Base-by-base conservation (phyloP, 2,797 vertebrate genomes). In the Gymnopithys bicolor region DNA sequence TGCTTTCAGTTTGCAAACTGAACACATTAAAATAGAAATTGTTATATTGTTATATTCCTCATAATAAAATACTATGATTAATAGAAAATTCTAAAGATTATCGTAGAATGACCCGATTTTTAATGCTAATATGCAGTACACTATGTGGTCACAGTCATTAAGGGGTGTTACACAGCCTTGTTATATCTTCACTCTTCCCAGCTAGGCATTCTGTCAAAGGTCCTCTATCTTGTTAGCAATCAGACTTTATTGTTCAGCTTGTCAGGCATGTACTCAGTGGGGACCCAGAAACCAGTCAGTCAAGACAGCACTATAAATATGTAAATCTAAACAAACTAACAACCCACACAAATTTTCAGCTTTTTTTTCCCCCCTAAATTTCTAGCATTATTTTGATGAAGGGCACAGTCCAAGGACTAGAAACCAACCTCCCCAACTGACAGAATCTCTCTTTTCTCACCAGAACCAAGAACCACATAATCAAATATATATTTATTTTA, bases 201-300 rank as follows among this genome's bases (percentile, higher is more conserved):
- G 51, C 27, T 8, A 78, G 16, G 33, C 51, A 45, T 78, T 78
- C 66, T 63, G 52, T 89, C 78, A 78, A 81, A 93, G 84, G 78
- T 63, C 74, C 93, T 84, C 84, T 82, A 48, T 53, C 37, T 94
- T 56, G 62, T 82, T 78, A 93, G 78, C 37, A 84, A 89, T 64
- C 76, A 78, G 53, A 77, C 25, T 70, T 91, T 88, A 94, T 43
- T 87, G 66, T 93, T 95, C 69, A 86, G 27, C 30, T 74, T 93
- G 46, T 90, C 53, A 91, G 55, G 37, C 49, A 52, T 75, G 41
- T 19, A 52, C 33, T 81, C 81, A 55, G 69, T 49, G 49, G 82
- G 46, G 69, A 94, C 33, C 62, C 37, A 95, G 64, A 80, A 90
- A 86, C 25, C 64, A 86, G 68, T 45, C 77, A 86, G 49, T 77